phyloP scores from a whole-genome alignment of 2,888 invertebrate genomes.

The Xestia sexstrigata region DNA sequence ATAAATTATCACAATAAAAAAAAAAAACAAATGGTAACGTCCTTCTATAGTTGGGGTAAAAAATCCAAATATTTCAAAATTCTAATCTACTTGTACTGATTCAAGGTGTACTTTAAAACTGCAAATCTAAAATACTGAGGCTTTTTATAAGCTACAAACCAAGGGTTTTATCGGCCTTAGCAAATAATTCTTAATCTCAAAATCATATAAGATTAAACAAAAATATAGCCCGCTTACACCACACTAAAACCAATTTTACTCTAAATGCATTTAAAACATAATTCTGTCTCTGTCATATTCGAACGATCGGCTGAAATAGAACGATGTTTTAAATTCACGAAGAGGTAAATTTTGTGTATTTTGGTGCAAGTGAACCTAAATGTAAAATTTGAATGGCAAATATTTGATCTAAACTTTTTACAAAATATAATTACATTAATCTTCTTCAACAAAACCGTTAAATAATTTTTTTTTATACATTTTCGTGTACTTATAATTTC shows the following conservation, averaged over 20 bases:
- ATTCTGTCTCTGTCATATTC: background rate
- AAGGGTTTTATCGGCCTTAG: constrained; percentile 84
- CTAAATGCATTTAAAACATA: background rate
- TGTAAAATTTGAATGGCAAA: constrained; percentile 6
- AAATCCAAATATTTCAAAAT: constrained; percentile 10
- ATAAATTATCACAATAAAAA: background rate
- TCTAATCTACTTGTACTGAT: constrained; percentile 36
- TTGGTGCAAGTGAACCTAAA: background rate
- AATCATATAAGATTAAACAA: constrained; percentile 49
- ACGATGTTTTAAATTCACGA: background rate
- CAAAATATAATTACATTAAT: background rate
- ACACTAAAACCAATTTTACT: background rate
- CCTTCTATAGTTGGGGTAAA: background rate
- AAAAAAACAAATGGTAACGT: background rate
- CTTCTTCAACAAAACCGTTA: background rate
- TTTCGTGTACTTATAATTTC: background rate
- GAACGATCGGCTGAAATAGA: background rate
- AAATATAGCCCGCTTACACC: constrained; percentile 49
- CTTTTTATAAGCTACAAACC: constrained; percentile 72
- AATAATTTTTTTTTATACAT: no score
- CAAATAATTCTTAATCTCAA: constrained; percentile 63
- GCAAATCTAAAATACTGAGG: constrained; percentile 69
- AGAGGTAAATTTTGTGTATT: background rate
- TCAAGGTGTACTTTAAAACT: constrained; percentile 41
- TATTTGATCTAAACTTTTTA: constrained; percentile 23